Evolutionary conservation across 2,888 invertebrate species (phyloP).

Genomic region (Orgyia antiqua): DNA sequence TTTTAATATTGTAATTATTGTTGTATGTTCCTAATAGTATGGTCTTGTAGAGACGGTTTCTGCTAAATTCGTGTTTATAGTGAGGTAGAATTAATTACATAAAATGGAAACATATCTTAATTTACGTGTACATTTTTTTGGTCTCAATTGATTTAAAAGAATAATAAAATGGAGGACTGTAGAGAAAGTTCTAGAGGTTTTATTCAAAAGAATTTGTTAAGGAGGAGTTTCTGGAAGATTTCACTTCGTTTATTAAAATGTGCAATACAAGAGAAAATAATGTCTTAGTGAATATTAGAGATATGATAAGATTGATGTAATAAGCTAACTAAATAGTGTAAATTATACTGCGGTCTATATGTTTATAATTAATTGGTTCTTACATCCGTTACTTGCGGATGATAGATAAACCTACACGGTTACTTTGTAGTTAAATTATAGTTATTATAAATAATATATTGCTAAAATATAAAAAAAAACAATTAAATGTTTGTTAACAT

Average conservation of each 20-base stretch:
- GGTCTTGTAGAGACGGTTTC: slow-evolving; percentile 56
- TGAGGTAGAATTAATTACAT: slow-evolving; percentile 33
- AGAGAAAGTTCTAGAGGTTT: slow-evolving; percentile 2
- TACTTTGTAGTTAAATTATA: slow-evolving; percentile 70
- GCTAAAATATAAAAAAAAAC: slow-evolving; percentile 58
- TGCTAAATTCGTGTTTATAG: slow-evolving; percentile 46
- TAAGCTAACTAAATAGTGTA: slow-evolving; percentile 40
- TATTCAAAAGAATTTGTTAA: too few species aligned
- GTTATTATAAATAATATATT: slow-evolving; percentile 76
- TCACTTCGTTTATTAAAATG: slow-evolving; percentile 39
- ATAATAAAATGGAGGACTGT: neutral
- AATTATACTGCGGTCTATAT: slow-evolving; percentile 51
- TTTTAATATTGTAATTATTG: slow-evolving; percentile 64
- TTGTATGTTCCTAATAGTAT: slow-evolving; percentile 75
- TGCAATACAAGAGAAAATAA: slow-evolving; percentile 65
- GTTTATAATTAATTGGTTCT: slow-evolving; percentile 46
- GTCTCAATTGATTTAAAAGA: slow-evolving; percentile 5
- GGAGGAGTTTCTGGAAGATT: slow-evolving; percentile 16
- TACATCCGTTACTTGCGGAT: slow-evolving; percentile 38
- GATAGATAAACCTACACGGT: slow-evolving; percentile 47
- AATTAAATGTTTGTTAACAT: slow-evolving; percentile 77
- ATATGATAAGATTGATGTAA: slow-evolving; percentile 45
- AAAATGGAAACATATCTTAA: slow-evolving; percentile 26
- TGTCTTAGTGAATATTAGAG: slow-evolving; percentile 39
- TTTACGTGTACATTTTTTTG: slow-evolving; percentile 25